Evolutionary conservation across 2,113 vertebrate genomes (phyloP).

Genomic region (Silurus asotus): DNA sequence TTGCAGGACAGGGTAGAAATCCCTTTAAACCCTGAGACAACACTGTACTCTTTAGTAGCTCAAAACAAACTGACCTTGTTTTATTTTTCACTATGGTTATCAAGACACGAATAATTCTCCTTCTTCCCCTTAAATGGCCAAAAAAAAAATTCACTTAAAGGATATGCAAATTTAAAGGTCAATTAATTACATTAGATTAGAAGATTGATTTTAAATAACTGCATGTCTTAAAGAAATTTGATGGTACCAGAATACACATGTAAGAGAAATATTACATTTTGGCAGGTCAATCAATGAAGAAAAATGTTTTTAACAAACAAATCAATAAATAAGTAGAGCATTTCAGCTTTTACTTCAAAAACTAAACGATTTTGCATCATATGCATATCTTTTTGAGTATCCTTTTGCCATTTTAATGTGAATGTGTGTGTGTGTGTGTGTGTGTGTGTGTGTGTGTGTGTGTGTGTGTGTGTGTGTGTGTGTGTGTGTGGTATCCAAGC

Average conservation of each 20-base stretch:
- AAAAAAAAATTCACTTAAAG: too few relatives aligned
- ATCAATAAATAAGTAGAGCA: not conserved
- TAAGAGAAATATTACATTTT: not conserved
- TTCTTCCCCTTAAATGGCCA: not conserved
- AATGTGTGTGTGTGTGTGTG: not conserved
- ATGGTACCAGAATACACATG: not conserved
- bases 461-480: not conserved
- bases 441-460: not conserved
- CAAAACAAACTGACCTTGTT: not conserved
- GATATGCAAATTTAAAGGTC: too few relatives aligned
- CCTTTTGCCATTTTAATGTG: not conserved
- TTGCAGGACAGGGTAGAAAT: constrained; percentile 17
- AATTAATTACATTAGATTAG: too few relatives aligned
- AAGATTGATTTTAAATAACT: too few relatives aligned
- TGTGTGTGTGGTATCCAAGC: not conserved
- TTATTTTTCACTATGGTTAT: not conserved
- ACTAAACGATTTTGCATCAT: not conserved
- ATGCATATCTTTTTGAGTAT: not conserved
- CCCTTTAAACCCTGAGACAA: constrained; percentile 17
- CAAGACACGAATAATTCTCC: not conserved
- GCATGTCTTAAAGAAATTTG: not conserved
- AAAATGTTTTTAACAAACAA: not conserved
- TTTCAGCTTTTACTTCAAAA: not conserved
- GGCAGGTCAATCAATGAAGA: not conserved
- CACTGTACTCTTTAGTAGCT: not conserved